Conservation (phyloP, 2,113 vertebrate genomes). For the Holacanthus passer region DNA sequence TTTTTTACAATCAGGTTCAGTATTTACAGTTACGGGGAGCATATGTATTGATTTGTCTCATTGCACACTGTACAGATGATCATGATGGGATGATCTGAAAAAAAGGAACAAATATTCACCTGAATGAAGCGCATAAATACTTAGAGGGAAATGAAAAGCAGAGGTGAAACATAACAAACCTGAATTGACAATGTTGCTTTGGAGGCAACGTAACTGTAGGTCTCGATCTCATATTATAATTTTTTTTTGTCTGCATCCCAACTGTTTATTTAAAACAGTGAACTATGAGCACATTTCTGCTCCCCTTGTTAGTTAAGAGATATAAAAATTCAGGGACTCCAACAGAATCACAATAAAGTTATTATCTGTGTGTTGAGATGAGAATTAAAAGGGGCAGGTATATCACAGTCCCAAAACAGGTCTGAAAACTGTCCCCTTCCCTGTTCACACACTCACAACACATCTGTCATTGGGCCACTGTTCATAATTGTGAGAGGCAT, state of each 20-base stretch:
- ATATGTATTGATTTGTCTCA: constrained; percentile 48
- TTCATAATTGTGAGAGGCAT: not conserved
- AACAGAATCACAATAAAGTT: constrained; percentile 10
- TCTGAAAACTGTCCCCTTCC: not conserved
- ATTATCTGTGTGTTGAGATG: not conserved
- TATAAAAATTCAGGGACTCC: constrained; percentile 39
- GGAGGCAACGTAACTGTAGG: not conserved
- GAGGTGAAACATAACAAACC: not conserved
- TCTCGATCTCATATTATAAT: no score
- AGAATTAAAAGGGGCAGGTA: not conserved
- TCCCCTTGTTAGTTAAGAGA: not conserved
- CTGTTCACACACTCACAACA: constrained; percentile 10
- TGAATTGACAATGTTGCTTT: not conserved
- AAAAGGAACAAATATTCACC: constrained; percentile 29
- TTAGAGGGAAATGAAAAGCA: constrained; percentile 26
- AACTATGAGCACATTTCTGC: not conserved
- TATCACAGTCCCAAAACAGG: not conserved
- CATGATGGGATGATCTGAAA: not conserved
- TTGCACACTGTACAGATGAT: constrained; percentile 30
- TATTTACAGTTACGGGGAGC: constrained; percentile 70
- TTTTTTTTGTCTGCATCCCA: not conserved
- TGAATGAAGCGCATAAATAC: constrained; percentile 32
- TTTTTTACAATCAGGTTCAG: constrained; percentile 68
- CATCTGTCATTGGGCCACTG: not conserved
- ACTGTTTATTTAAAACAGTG: not conserved